Conservation (phyloP, 1,140 invertebrate genomes). For the Aporrectodea caliginosa region DNA sequence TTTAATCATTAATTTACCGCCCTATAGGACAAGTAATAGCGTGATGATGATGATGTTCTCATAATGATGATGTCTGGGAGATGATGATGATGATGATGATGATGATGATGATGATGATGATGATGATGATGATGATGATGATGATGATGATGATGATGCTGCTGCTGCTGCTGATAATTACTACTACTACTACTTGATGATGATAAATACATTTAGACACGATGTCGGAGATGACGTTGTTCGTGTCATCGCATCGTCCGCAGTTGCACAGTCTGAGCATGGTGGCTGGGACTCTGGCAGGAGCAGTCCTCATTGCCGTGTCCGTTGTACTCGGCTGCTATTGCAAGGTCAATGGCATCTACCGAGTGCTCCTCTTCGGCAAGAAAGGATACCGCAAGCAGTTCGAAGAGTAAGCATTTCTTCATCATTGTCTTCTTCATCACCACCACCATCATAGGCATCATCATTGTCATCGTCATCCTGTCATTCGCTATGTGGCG, state of each 20-base stretch:
- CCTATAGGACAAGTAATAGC: too few relatives aligned
- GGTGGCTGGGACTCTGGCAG: slow-evolving; percentile 21
- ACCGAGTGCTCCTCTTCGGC: background rate
- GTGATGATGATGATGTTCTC: too few relatives aligned
- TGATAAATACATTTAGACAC: background rate
- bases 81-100: slow-evolving; percentile 8
- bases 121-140: slow-evolving; percentile 9
- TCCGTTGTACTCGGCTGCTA: slow-evolving; percentile 10
- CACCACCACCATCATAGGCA: too few relatives aligned
- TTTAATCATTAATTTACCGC: too few relatives aligned
- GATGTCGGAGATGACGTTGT: background rate
- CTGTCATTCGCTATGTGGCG: too few relatives aligned
- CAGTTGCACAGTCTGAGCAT: slow-evolving; percentile 6
- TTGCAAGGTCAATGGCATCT: slow-evolving; percentile 10
- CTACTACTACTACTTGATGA: background rate
- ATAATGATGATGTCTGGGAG: too few relatives aligned
- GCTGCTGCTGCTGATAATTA: too few relatives aligned
- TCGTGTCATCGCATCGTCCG: background rate
- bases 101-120: background rate
- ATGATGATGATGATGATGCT: slow-evolving; percentile 1
- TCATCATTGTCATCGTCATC: too few relatives aligned
- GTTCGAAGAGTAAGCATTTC: background rate
- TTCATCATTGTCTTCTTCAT: too few relatives aligned
- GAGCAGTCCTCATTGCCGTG: slow-evolving; percentile 14
- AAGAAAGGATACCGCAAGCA: background rate